A percentile compares a stretch with the other conserved stretches of the same genome.
Evolutionary conservation across 2,888 invertebrate species (phyloP).

Genomic region (Cantharis lateralis): DNA sequence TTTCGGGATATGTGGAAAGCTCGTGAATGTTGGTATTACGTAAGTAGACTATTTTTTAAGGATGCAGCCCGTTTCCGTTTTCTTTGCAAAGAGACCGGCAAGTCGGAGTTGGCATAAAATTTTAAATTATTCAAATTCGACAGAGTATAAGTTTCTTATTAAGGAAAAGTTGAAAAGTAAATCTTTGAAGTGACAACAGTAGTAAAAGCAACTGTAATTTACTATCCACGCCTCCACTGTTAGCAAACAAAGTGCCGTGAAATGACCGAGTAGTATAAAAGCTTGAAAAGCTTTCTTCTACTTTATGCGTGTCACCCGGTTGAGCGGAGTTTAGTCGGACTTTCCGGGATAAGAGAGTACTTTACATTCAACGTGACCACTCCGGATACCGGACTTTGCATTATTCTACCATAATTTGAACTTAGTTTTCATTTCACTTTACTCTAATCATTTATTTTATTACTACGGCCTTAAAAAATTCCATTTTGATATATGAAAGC

Average conservation of each 20-base stretch:
- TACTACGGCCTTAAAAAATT: background rate
- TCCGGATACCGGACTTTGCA: constrained; percentile 21
- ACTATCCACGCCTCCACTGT: constrained; percentile 32
- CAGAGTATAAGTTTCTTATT: background rate
- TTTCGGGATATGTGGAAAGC: constrained; percentile 31
- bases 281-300: constrained; percentile 33
- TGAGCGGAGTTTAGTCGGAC: constrained; percentile 31
- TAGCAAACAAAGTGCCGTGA: constrained; percentile 32
- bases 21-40: constrained; percentile 6
- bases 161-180: constrained; percentile 15
- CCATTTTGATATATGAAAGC: background rate
- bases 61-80: constrained; percentile 3
- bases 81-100: background rate
- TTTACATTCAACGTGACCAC: constrained; percentile 37
- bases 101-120: background rate
- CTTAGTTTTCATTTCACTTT: constrained; percentile 11
- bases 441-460: constrained; percentile 10
- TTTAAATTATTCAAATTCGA: background rate
- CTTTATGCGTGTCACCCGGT: constrained; percentile 33
- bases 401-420: constrained; percentile 11
- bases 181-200: constrained; percentile 24
- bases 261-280: constrained; percentile 32
- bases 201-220: constrained; percentile 31
- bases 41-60: constrained; percentile 10
- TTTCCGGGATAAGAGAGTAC: constrained; percentile 35